These are phyloP conservation scores for Poecilia gillii DNA, from an alignment of 2,797 vertebrate species.

Conservation along the genomic window DNA sequence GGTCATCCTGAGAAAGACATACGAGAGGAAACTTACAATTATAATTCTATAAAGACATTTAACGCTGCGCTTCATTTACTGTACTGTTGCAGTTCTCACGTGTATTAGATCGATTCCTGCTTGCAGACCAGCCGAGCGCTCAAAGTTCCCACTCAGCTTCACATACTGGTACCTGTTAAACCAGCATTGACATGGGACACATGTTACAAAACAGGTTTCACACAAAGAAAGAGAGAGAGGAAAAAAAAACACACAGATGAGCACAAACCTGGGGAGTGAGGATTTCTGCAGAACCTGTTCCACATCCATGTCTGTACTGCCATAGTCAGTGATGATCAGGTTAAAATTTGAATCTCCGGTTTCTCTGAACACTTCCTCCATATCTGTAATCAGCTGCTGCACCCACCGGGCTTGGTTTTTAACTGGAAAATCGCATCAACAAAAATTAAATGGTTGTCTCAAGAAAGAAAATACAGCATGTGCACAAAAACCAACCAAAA, in stretches of 20 bases:
- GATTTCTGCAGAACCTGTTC: conserved; percentile 85
- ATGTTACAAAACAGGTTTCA: background rate
- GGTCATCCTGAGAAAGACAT: conserved; percentile 82
- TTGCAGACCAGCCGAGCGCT: conserved; percentile 94
- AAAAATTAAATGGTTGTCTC: background rate
- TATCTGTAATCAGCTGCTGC: conserved; percentile 89
- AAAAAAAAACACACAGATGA: background rate
- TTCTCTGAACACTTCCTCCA: conserved; percentile 84
- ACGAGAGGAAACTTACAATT: background rate
- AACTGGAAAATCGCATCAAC: conserved; percentile 69
- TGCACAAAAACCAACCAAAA: background rate
- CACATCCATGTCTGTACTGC: conserved; percentile 92
- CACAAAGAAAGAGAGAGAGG: background rate
- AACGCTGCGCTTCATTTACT: background rate
- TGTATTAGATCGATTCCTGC: conserved; percentile 88
- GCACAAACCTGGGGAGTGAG: conserved; percentile 83
- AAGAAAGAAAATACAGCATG: background rate
- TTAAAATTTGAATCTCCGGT: conserved; percentile 88
- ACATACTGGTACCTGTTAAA: conserved; percentile 85
- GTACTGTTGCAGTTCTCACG: conserved; percentile 72
- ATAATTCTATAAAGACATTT: background rate
- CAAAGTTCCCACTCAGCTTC: conserved; percentile 89
- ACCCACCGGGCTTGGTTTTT: conserved; percentile 99
- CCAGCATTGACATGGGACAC: background rate
- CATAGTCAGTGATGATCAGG: conserved; percentile 91